phyloP scores from a whole-genome alignment of 2,113 vertebrate species.

The Edolisoma coerulescens region DNA sequence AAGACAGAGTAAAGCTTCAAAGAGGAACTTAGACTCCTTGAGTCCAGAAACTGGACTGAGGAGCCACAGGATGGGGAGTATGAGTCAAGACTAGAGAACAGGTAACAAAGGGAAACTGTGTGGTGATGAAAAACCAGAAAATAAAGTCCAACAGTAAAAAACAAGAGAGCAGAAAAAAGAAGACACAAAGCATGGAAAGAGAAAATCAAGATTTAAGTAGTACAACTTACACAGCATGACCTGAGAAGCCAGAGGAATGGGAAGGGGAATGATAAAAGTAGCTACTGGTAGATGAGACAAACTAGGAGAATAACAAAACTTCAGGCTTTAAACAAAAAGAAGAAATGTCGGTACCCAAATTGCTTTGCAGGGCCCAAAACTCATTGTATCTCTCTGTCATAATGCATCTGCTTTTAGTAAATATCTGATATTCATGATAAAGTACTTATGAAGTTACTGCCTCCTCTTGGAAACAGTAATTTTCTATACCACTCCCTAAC shows the following conservation, averaged over 20 bases:
- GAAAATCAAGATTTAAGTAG: background rate
- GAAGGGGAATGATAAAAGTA: background rate
- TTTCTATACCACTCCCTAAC: background rate
- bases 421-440: background rate
- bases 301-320: background rate
- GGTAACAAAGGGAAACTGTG: background rate
- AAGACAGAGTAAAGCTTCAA: background rate
- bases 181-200: background rate
- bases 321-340: background rate
- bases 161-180: background rate
- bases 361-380: background rate
- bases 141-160: background rate
- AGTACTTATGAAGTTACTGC: background rate
- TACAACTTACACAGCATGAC: background rate
- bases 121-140: background rate
- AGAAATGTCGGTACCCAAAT: background rate
- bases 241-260: background rate
- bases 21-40: background rate
- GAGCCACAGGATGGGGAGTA: background rate
- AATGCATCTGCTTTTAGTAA: background rate
- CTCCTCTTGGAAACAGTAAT: background rate
- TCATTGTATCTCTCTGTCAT: background rate
- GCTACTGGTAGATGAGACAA: background rate
- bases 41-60: background rate
- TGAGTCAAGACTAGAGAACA: background rate